Evolutionary conservation across 2,797 vertebrate genomes (phyloP), one percentile per base, ranked within the genome.

Genomic region (Pagetopsis macropterus): DNA sequence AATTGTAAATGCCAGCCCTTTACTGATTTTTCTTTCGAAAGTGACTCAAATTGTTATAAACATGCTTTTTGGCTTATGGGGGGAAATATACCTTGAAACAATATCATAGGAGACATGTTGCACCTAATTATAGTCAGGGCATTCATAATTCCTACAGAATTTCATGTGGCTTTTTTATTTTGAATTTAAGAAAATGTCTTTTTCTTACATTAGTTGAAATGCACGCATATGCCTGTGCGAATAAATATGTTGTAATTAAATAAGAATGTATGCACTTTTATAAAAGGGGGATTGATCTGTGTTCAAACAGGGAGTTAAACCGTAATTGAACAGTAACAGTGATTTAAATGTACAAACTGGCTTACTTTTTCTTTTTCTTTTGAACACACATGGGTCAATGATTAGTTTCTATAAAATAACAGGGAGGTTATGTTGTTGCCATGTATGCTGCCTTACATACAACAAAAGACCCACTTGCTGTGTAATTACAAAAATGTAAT

Each of bases 81-180:
- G 31, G 16, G 19, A 8, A 58, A 61, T 33, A 46, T 0, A 14
- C 15, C 3, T n/a, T 4, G 14, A 66, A 70, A 40, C 45, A 14
- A 40, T 52, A 60, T 31, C 10, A 69, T 16, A 0, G 8, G 4
- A 31, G 40, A 33, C 21, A 45, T 15, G 46, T 62, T 3, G 37
- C n/a, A 7, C 10, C 17, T 21, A 37, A 52, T 10, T 45, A n/a
- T 21, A 1, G 44, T 23, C 3, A 52, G 4, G 15, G 12, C 17
- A 12, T 56, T 58, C 23, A 27, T 17, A 9, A 49, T 27, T 13
- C 16, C 8, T n/a, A 17, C 11, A 40, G 43, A 37, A 63, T 54
- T 15, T 17, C n/a, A 41, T 19, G 52, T 17, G 6, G n/a, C 43
- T 23, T 46, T 46, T 67, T 56, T 69, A 61, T 72, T 65, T 60